Percentiles rank a stretch among this genome's conserved stretches.
phyloP scores from a whole-genome alignment of 1,140 invertebrate species.

The Meloidogyne exigua region DNA sequence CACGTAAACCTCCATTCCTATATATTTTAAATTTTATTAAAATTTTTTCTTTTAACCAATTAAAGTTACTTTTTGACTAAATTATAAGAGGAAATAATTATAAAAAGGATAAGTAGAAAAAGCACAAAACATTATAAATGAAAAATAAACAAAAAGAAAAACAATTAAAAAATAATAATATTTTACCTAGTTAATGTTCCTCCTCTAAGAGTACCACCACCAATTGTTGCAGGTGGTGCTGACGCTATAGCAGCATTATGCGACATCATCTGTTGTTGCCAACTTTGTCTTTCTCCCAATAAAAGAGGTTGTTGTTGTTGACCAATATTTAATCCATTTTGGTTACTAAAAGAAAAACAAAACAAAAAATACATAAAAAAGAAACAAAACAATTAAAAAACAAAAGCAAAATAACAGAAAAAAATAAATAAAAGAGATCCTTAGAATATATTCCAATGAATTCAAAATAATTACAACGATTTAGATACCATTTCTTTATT shows the following conservation, averaged over 20 bases:
- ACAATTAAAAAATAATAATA: neutral
- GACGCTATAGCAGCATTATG: conserved; percentile 20
- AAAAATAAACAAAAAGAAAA: neutral
- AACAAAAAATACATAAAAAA: neutral
- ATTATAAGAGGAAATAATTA: no score
- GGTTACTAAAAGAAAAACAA: conserved; percentile 16
- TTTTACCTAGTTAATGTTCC: conserved; percentile 24
- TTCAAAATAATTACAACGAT: no score
- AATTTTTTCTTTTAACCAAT: neutral
- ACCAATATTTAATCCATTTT: conserved; percentile 12
- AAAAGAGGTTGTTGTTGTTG: conserved; percentile 11
- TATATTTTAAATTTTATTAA: neutral
- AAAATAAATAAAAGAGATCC: neutral
- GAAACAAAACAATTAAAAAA: neutral
- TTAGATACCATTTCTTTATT: no score
- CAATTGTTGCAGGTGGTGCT: neutral
- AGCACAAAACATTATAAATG: neutral
- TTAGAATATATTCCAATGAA: neutral
- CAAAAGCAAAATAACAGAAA: neutral
- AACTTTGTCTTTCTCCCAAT: conserved; percentile 10
- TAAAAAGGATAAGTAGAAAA: conserved; percentile 13
- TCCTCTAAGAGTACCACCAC: conserved; percentile 11
- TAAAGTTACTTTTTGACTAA: no score
- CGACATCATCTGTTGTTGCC: conserved; percentile 22
- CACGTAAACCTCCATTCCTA: conserved; percentile 17